Evolutionary conservation across 2,113 vertebrate species (phyloP), one percentile per base, ranked within the genome.

Genomic region (Neotoma lepida): DNA sequence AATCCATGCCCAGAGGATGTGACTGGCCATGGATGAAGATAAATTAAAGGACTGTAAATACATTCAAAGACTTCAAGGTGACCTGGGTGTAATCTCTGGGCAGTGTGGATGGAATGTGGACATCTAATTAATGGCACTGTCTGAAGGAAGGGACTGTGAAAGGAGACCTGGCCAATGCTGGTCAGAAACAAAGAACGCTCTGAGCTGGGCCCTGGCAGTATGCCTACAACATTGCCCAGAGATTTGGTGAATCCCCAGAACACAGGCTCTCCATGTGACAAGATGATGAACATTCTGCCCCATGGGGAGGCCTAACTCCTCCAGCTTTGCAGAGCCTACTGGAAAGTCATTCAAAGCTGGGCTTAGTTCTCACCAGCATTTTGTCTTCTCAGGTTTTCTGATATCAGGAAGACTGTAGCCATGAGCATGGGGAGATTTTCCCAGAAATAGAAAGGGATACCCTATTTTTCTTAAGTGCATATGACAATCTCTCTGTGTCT

Each of bases 21-120:
- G 33, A 33, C 33, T 70, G 63, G 82, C 49, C 39, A 22, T 0
- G 18, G 54, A 66, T 1, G 24, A 66, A 66, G 90, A 81, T 77
- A 80, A 88, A 95, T 74, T 35, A 68, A 94, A 90, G 18, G 33
- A 54, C 73, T 46, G 63, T 70, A 89, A 78, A 46, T 39, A 64
- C 20, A 84, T 49, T 61, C 46, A 24, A 71, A 85, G 90, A 5
- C 61, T 41, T 86, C 96, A 95, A 90, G 86, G 95, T 96, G 94
- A 96, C 96, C 66, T 2, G 14, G 15, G 39, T 24, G 49, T 46
- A 44, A 28, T 35, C 86, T 91, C 80, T 28, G 39, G 56, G 68
- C 73, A 41, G 70, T 6, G 2, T 73, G 49, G 77, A 54, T 63
- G 63, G 28, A 93, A 56, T 2, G 33, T 26, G 51, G 41, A 39